These are phyloP conservation scores for Rhagium mordax DNA, from an alignment of 2,888 invertebrate genomes.

Conservation along the genomic window DNA sequence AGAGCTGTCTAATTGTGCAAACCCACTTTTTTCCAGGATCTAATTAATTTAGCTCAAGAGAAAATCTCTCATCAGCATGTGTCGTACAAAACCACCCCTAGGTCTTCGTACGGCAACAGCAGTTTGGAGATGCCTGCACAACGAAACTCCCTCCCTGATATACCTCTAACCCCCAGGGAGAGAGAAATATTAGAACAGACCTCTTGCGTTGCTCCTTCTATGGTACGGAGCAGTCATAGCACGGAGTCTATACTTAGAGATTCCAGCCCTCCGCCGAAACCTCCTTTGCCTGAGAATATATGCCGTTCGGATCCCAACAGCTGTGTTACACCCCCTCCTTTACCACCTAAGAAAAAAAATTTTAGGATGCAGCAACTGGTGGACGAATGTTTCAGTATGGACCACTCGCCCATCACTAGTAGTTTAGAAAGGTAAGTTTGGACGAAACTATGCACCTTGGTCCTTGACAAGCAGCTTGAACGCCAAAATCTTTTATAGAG, in stretches of 20 bases:
- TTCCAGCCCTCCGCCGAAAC: conserved; percentile 87
- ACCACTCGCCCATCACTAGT: conserved; percentile 77
- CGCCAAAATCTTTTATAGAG: conserved; percentile 63
- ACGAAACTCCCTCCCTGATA: conserved; percentile 83
- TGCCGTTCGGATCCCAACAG: conserved; percentile 54
- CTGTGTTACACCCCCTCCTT: conserved; percentile 80
- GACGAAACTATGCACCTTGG: too few relatives aligned
- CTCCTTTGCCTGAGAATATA: conserved; percentile 80
- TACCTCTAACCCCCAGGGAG: conserved; percentile 83
- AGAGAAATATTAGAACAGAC: conserved; percentile 77
- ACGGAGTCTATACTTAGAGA: conserved; percentile 85
- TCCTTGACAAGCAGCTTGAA: too few relatives aligned
- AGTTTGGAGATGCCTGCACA: conserved; percentile 72
- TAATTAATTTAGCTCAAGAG: conserved; percentile 86
- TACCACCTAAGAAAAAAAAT: conserved; percentile 82
- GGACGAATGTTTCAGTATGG: conserved; percentile 71
- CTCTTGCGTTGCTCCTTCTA: conserved; percentile 64
- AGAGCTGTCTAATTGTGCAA: neutral
- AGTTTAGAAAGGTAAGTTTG: conserved; percentile 73
- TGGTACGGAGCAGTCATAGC: conserved; percentile 83
- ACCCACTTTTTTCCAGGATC: conserved; percentile 71
- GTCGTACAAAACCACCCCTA: conserved; percentile 68
- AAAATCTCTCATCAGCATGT: conserved; percentile 76
- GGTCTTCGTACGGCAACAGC: conserved; percentile 66
- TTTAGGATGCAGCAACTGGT: conserved; percentile 70